phyloP scores from a whole-genome alignment of 2,113 vertebrate species.

The Dasyurus viverrinus region DNA sequence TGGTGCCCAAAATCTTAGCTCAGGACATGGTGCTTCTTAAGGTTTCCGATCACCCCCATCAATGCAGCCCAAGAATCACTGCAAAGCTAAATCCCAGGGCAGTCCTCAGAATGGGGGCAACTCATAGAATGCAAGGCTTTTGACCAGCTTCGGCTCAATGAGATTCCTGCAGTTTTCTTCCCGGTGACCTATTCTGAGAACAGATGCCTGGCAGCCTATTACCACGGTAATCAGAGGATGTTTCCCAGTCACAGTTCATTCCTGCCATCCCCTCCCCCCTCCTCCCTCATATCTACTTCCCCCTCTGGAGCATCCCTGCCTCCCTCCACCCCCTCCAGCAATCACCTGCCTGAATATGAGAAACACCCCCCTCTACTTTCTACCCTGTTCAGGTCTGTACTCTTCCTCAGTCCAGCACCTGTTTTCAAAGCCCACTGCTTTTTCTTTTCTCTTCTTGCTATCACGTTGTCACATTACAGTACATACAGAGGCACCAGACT shows the following conservation, averaged over 20 bases:
- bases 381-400: conserved; percentile 53
- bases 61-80: background rate
- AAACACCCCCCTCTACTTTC: conserved; percentile 11
- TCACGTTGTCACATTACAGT: conserved; percentile 47
- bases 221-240: conserved; percentile 18
- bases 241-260: background rate
- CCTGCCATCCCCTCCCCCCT: background rate
- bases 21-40: conserved; percentile 11
- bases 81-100: conserved; percentile 1
- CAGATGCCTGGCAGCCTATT: conserved; percentile 24
- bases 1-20: conserved; percentile 34
- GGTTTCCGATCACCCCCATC: background rate
- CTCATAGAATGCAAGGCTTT: background rate
- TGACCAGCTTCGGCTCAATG: background rate
- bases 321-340: conserved; percentile 20
- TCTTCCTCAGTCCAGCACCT: conserved; percentile 44
- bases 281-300: background rate
- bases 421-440: conserved; percentile 59
- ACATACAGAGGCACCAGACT: conserved; percentile 60
- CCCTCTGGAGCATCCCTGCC: background rate
- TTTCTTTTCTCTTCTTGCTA: conserved; percentile 39
- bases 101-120: conserved; percentile 3
- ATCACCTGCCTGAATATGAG: conserved; percentile 15
- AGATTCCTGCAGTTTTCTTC: background rate
- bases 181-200: conserved; percentile 37